Evolutionary conservation across 2,888 invertebrate species (phyloP).

Genomic region (Carpatolechia fugitivella): DNA sequence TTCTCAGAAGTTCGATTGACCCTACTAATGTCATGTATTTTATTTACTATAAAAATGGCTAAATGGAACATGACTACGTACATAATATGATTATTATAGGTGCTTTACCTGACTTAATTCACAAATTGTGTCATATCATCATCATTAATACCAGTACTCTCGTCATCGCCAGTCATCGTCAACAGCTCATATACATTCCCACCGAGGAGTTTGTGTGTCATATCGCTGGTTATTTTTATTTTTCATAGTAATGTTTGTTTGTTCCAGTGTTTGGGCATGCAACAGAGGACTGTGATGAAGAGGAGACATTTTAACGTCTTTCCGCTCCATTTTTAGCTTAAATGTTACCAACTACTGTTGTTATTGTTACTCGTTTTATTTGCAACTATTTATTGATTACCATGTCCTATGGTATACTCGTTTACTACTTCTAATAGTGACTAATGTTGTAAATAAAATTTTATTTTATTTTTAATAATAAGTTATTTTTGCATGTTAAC

Average conservation of each 20-base stretch:
- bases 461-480: slow-evolving; percentile 47
- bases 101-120: too few relatives aligned
- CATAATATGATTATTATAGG: too few relatives aligned
- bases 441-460: slow-evolving; percentile 67
- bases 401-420: slow-evolving; percentile 50
- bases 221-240: too few relatives aligned
- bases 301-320: slow-evolving; percentile 86
- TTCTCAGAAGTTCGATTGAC: too few relatives aligned
- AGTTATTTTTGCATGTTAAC: slow-evolving; percentile 60
- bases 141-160: too few relatives aligned
- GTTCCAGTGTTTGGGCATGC: slow-evolving; percentile 93
- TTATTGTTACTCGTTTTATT: slow-evolving; percentile 66
- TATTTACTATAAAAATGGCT: too few relatives aligned
- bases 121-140: too few relatives aligned
- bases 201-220: too few relatives aligned
- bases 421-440: slow-evolving; percentile 44
- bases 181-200: too few relatives aligned
- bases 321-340: slow-evolving; percentile 48
- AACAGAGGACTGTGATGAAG: slow-evolving; percentile 91
- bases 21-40: too few relatives aligned
- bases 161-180: too few relatives aligned
- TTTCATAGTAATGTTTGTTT: slow-evolving; percentile 28
- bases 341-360: slow-evolving; percentile 61
- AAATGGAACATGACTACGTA: too few relatives aligned
- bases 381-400: slow-evolving; percentile 71